These are phyloP conservation scores for Eremobia ochroleuca DNA, from an alignment of 2,888 invertebrate genomes.

Conservation along the genomic window DNA sequence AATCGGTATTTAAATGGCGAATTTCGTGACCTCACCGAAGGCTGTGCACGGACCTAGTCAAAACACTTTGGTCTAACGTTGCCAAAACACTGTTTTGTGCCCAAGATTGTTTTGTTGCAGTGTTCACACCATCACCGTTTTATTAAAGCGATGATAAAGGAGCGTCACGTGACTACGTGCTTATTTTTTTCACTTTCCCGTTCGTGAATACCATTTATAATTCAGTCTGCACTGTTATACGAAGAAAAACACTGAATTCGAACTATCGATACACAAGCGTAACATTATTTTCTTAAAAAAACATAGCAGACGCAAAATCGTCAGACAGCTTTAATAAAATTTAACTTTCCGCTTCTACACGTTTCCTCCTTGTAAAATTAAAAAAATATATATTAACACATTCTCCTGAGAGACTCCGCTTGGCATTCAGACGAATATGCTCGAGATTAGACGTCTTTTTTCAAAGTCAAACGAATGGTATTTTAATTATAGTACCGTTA, in stretches of 20 bases:
- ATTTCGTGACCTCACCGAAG: too few species aligned
- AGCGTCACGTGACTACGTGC: background rate
- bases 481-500: conserved; percentile 89
- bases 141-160: background rate
- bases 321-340: background rate
- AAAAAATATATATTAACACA: conserved; percentile 44
- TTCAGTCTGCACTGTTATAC: background rate
- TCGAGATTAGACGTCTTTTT: conserved; percentile 72
- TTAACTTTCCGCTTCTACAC: background rate
- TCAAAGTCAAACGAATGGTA: conserved; percentile 85
- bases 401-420: conserved; percentile 36
- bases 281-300: background rate
- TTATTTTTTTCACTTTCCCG: background rate
- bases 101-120: background rate
- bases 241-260: background rate
- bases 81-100: background rate
- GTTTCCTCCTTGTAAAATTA: conserved; percentile 3
- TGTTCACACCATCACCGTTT: background rate
- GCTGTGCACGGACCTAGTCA: background rate
- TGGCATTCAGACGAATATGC: conserved; percentile 59
- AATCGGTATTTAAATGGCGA: too few species aligned
- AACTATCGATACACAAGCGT: background rate
- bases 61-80: background rate
- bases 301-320: conserved; percentile 1
- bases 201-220: background rate